Evolutionary conservation across 2,797 vertebrate species (phyloP).

Genomic region (Aphelocoma californica): DNA sequence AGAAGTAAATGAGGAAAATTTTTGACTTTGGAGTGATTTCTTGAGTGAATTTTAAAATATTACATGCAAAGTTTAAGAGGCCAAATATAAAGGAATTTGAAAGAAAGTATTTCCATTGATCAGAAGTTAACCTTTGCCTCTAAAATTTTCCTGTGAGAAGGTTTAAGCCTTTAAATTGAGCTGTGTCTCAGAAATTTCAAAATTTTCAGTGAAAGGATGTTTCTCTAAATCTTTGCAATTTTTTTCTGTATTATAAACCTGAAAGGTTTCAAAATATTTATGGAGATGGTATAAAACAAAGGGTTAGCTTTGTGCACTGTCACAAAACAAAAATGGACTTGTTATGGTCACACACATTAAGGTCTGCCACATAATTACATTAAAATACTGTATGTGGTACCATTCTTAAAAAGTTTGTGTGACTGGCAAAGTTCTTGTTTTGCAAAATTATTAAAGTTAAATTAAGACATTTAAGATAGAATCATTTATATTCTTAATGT

Average conservation of each 20-base stretch:
- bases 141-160: neutral
- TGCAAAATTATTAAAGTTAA: neutral
- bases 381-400: neutral
- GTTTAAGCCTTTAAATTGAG: neutral
- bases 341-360: neutral
- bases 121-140: neutral
- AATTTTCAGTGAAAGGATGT: neutral
- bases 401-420: neutral
- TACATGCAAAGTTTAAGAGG: neutral
- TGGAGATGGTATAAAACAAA: neutral
- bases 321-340: neutral
- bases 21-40: neutral
- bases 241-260: neutral
- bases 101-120: neutral
- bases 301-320: neutral
- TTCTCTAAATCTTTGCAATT: neutral
- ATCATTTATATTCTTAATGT: neutral
- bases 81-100: neutral
- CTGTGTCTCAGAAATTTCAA: neutral
- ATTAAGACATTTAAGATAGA: neutral
- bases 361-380: neutral
- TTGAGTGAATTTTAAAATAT: neutral
- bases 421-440: neutral
- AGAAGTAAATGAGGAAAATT: neutral
- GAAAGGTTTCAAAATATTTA: neutral